phyloP scores from a whole-genome alignment of 2,113 vertebrate genomes.

The Galemys pyrenaicus region DNA sequence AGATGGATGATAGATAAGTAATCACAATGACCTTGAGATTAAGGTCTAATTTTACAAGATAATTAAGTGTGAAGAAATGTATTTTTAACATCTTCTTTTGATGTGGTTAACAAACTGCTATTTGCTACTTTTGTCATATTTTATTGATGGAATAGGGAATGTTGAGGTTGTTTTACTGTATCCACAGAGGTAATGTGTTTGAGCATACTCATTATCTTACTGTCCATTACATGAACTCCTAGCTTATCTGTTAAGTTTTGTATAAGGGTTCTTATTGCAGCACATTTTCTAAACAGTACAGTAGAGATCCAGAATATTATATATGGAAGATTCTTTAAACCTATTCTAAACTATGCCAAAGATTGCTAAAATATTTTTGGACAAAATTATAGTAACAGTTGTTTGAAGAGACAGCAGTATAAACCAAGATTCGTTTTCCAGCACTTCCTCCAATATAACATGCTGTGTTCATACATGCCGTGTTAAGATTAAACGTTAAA shows the following conservation, averaged over 20 bases:
- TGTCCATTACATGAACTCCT: background rate
- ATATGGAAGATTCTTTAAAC: background rate
- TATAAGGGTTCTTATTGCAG: background rate
- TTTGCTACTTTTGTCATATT: slow-evolving; percentile 1
- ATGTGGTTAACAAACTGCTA: background rate
- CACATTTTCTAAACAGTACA: background rate
- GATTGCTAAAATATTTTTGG: background rate
- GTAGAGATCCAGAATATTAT: background rate
- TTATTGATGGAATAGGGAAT: background rate
- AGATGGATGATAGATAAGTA: background rate
- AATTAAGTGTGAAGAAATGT: background rate
- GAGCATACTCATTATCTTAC: background rate
- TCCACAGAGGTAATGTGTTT: background rate
- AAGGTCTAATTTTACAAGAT: background rate
- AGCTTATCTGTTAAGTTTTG: background rate
- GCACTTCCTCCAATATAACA: background rate
- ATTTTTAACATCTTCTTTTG: background rate
- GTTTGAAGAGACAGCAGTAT: background rate
- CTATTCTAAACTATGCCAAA: background rate
- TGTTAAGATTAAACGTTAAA: background rate
- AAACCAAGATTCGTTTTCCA: background rate
- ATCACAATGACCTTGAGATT: slow-evolving; percentile 39
- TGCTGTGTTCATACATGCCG: background rate
- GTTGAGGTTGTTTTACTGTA: background rate
- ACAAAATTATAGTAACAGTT: background rate